Evolutionary conservation across 2,113 vertebrate genomes (phyloP).

Genomic region (Oreochromis aureus): DNA sequence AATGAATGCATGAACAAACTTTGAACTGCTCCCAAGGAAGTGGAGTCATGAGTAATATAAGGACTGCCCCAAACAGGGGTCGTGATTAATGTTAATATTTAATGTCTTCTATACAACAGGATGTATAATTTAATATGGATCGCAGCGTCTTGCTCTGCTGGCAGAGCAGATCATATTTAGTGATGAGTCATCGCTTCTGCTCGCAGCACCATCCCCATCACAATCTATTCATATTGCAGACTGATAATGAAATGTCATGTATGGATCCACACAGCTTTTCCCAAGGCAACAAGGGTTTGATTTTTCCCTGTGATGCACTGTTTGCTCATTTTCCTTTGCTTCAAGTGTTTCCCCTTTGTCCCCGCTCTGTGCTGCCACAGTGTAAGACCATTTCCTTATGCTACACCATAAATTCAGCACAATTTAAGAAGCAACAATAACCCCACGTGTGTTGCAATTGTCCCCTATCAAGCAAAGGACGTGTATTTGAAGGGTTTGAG

Average conservation of each 20-base stretch:
- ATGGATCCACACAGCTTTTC: neutral
- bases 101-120: conserved; percentile 14
- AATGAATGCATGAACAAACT: neutral
- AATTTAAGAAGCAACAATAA: neutral
- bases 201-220: neutral
- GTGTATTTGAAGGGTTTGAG: neutral
- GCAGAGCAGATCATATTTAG: conserved; percentile 8
- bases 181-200: conserved; percentile 32
- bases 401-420: neutral
- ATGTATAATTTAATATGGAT: conserved; percentile 39
- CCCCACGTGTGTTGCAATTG: neutral
- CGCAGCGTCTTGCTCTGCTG: conserved; percentile 7
- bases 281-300: neutral
- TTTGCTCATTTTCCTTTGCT: neutral
- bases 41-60: neutral
- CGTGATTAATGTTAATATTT: conserved; percentile 22
- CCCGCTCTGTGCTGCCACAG: neutral
- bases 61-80: neutral
- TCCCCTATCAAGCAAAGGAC: neutral
- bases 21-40: neutral
- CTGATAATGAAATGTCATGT: conserved; percentile 17
- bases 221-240: neutral
- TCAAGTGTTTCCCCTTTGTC: neutral
- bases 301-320: neutral
- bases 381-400: neutral